phyloP scores from a whole-genome alignment of 2,797 vertebrate genomes.

The Coregonus sp. region DNA sequence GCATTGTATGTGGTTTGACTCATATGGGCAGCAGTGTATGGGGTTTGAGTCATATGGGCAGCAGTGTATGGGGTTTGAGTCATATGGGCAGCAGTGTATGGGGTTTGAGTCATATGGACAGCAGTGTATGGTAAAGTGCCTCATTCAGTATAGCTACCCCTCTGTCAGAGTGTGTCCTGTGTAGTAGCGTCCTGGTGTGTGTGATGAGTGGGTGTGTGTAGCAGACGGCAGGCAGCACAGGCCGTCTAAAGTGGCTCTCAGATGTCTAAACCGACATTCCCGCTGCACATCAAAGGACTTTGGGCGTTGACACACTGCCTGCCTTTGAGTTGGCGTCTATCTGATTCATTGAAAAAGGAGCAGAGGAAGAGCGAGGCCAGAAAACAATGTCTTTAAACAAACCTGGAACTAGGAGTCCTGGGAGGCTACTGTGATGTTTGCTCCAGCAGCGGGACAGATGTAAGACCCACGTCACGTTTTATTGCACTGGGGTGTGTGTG shows the following conservation, averaged over 20 bases:
- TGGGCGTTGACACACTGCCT: slow-evolving; percentile 61
- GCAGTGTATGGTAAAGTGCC: no score
- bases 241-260: slow-evolving; percentile 48
- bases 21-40: no score
- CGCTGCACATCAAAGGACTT: slow-evolving; percentile 64
- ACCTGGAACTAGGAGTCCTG: slow-evolving; percentile 44
- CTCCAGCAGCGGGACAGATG: slow-evolving; percentile 73
- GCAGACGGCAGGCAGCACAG: slow-evolving; percentile 24
- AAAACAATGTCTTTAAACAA: slow-evolving; percentile 62
- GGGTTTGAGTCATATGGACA: no score
- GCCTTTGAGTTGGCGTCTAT: slow-evolving; percentile 62
- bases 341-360: slow-evolving; percentile 64
- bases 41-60: no score
- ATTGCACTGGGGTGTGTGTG: slow-evolving; percentile 7
- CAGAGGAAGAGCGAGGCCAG: slow-evolving; percentile 46
- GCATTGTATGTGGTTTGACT: no score
- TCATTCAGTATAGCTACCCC: no score
- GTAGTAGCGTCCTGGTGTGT: slow-evolving; percentile 27
- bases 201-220: background rate
- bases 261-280: slow-evolving; percentile 60
- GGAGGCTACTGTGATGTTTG: slow-evolving; percentile 57
- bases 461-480: slow-evolving; percentile 36
- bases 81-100: no score
- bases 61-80: no score
- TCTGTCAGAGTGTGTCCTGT: slow-evolving; percentile 13